Conservation (phyloP, 2,888 invertebrate genomes). For the Rhingia rostrata region DNA sequence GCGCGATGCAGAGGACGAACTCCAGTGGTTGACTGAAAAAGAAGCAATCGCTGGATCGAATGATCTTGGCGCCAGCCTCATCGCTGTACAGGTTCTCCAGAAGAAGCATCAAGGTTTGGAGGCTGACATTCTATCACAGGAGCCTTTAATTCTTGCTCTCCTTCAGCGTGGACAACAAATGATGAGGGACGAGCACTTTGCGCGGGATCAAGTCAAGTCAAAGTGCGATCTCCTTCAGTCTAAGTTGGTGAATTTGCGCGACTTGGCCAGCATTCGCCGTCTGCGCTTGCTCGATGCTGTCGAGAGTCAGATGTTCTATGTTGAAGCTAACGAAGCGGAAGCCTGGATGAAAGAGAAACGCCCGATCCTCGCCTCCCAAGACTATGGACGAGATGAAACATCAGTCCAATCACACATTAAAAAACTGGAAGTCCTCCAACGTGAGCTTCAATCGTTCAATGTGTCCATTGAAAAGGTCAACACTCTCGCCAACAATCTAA, state of each 20-base stretch:
- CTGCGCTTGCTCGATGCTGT: conserved; percentile 90
- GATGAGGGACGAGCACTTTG: conserved; percentile 93
- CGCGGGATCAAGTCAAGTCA: conserved; percentile 85
- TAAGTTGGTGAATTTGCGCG: conserved; percentile 88
- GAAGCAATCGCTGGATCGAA: conserved; percentile 88
- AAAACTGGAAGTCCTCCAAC: conserved; percentile 91
- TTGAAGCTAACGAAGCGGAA: conserved; percentile 94
- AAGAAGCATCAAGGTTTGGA: conserved; percentile 97
- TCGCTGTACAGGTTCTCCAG: conserved; percentile 93
- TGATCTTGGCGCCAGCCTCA: conserved; percentile 87
- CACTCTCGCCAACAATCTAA: conserved; percentile 87
- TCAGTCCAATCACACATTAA: conserved; percentile 92
- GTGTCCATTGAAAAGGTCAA: conserved; percentile 88
- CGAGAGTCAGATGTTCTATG: conserved; percentile 93
- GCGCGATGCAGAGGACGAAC: conserved; percentile 95
- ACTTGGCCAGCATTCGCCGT: conserved; percentile 88
- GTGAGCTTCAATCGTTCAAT: conserved; percentile 92
- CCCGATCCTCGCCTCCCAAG: conserved; percentile 88
- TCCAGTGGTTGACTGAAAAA: conserved; percentile 94
- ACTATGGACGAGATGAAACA: conserved; percentile 96
- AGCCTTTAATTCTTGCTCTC: conserved; percentile 91
- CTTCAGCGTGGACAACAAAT: conserved; percentile 90
- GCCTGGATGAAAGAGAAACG: conserved; percentile 95
- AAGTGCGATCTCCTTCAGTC: conserved; percentile 85
- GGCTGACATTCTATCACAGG: conserved; percentile 92